Conservation (phyloP, 2,797 vertebrate species). For the Micrastur ruficollis region DNA sequence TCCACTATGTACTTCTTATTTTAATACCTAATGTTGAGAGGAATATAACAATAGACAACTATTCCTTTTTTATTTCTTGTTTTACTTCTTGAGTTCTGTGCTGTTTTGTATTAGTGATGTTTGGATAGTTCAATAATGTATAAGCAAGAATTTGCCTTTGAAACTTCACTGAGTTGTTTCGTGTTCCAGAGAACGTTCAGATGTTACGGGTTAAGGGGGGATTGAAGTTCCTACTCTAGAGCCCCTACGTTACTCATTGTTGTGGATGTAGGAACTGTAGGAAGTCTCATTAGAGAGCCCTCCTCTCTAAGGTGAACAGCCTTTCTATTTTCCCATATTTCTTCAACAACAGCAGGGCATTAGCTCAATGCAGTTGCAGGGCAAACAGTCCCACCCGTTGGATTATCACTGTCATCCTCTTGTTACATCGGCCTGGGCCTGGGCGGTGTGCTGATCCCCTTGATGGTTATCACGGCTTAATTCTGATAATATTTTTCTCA, state of each 20-base stretch:
- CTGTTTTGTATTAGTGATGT: not conserved
- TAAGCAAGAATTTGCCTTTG: not conserved
- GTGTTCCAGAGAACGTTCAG: not conserved
- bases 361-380: not conserved
- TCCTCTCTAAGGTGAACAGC: not conserved
- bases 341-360: not conserved
- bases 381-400: not conserved
- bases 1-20: not conserved
- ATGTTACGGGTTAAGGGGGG: not conserved
- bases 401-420: not conserved
- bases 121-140: not conserved
- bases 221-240: not conserved
- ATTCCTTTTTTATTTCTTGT: not conserved
- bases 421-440: not conserved
- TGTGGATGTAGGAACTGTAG: not conserved
- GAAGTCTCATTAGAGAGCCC: too few species aligned
- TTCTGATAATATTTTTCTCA: not conserved
- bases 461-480: not conserved
- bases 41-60: not conserved
- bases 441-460: not conserved
- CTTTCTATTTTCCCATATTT: not conserved
- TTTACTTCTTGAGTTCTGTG: not conserved
- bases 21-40: not conserved
- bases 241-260: not conserved
- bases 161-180: not conserved